Base-by-base conservation (phyloP, 2,888 invertebrate species). In the Oligia strigilis region DNA sequence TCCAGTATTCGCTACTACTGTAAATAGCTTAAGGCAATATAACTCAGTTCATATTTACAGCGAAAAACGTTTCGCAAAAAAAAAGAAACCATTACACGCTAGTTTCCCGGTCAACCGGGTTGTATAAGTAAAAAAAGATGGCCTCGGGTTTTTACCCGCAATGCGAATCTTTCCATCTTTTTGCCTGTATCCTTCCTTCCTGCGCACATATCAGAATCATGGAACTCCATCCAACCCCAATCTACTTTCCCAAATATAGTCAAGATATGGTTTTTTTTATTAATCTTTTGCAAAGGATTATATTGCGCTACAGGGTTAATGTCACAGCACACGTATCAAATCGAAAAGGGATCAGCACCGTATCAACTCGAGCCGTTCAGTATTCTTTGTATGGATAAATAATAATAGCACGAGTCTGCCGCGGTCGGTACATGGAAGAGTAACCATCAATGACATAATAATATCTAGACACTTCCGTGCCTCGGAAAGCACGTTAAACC, bases 111-210 rank as follows among this genome's bases (percentile, higher is more conserved):
- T 76, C 40, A 81, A 58, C 36, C 58, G 49, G 71, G 70, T 72
- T 72, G 62, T 66, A 55, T 40, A 36, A 66, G 71, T 71, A 83
- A 82, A 83, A 85, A 82, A 80, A 70, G 70, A 77, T 62, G 29
- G 78, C 64, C 46, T 55, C 64, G 58, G 66, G 67, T 82, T 85
- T 83, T 83, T 83, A 72, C 19, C 73, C 82, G 86, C 77, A 85
- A 40, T 85, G 65, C 86, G 73, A 85, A 83, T 82, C 82, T 76
- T 85, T 85, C 81, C 66, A 72, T 71, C 4, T 71, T 74, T 82
- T 60, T 46, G 60, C 14, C 62, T 64, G 29, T 72, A 72, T 64
- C 65, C 19, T 81, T 65, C 64, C 60, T 74, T 66, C 2, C 14
- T 43, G 23, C 55, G 40, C 17, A 55, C 14, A 43, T 64, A 46